Percentiles rank a stretch among this genome's conserved stretches.
These are phyloP conservation scores for Pelosia muscerda DNA, from an alignment of 2,888 invertebrate species.

Conservation along the genomic window DNA sequence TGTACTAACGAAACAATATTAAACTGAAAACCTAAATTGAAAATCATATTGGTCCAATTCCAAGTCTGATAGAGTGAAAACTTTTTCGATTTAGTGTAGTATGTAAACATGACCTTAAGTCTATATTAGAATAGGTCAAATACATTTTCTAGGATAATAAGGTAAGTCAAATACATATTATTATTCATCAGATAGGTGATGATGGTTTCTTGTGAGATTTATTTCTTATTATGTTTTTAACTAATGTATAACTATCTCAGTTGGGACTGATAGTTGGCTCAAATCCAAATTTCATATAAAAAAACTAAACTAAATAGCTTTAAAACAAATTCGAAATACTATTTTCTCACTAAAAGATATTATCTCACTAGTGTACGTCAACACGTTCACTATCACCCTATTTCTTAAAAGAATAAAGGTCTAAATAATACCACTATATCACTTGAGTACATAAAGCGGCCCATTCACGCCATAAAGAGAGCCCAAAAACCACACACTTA, in stretches of 20 bases:
- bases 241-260: neutral
- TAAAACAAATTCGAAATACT: neutral
- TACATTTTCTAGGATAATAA: too few relatives aligned
- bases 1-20: too few relatives aligned
- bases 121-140: too few relatives aligned
- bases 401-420: conserved; percentile 19
- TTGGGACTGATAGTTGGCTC: neutral
- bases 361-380: neutral
- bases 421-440: conserved; percentile 41
- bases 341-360: neutral
- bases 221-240: too few relatives aligned
- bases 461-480: conserved; percentile 50
- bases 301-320: neutral
- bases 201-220: too few relatives aligned
- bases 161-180: too few relatives aligned
- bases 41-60: too few relatives aligned
- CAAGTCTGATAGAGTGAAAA: too few relatives aligned
- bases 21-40: too few relatives aligned
- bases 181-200: too few relatives aligned
- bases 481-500: conserved; percentile 51
- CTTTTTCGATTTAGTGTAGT: too few relatives aligned
- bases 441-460: conserved; percentile 46
- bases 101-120: too few relatives aligned
- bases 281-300: neutral
- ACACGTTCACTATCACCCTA: conserved; percentile 5